phyloP scores from a whole-genome alignment of 2,797 vertebrate species.

The Notoglanidium macrostoma region DNA sequence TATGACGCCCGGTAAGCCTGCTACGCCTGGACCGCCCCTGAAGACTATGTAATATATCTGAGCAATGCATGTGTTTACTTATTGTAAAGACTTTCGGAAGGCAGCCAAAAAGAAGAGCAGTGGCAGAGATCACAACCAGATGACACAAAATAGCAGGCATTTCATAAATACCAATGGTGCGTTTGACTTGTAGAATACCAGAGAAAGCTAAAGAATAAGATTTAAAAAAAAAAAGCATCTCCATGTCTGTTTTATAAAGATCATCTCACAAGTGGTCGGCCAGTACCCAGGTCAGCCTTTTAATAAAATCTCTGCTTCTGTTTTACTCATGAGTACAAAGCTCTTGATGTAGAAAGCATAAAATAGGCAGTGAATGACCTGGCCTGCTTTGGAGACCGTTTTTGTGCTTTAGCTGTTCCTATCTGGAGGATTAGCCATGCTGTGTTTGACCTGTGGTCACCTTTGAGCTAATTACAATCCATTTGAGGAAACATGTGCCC shows the following conservation, averaged over 20 bases:
- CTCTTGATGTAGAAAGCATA: not conserved
- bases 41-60: slow-evolving; percentile 36
- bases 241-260: not conserved
- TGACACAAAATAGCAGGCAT: slow-evolving; percentile 18
- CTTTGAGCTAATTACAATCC: slow-evolving; percentile 57
- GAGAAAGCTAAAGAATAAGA: not conserved
- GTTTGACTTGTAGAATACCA: slow-evolving; percentile 7
- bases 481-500: slow-evolving; percentile 57
- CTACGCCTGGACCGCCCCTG: not conserved
- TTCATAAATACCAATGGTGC: slow-evolving; percentile 11
- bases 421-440: slow-evolving; percentile 49
- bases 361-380: not conserved
- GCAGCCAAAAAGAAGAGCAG: slow-evolving; percentile 7
- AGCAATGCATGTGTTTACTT: slow-evolving; percentile 40
- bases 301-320: not conserved
- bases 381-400: slow-evolving; percentile 24
- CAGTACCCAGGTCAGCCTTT: not conserved
- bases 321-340: not conserved
- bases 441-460: slow-evolving; percentile 53
- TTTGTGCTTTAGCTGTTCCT: not conserved
- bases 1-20: slow-evolving; percentile 36
- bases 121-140: slow-evolving; percentile 35
- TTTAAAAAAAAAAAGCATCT: not conserved
- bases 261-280: not conserved
- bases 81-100: slow-evolving; percentile 16